These are phyloP conservation scores for Sciurus niger DNA, from an alignment of 2,113 vertebrate species.

Conservation along the genomic window DNA sequence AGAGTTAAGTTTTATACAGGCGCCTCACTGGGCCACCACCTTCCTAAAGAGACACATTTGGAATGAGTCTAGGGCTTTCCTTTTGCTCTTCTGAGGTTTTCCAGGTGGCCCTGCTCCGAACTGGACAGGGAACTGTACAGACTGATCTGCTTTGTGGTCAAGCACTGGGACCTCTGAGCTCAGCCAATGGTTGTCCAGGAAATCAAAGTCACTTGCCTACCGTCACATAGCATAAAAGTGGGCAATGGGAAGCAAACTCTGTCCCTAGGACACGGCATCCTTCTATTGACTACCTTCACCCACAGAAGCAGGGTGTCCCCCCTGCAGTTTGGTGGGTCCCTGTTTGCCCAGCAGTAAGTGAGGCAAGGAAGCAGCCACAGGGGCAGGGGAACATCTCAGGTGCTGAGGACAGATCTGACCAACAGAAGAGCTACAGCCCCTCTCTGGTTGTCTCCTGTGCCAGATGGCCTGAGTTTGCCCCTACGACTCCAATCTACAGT, in stretches of 20 bases:
- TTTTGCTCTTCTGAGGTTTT: background rate
- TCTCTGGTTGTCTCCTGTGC: background rate
- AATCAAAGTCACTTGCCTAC: background rate
- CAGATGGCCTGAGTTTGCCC: background rate
- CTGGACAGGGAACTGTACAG: background rate
- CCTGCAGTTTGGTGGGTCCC: background rate
- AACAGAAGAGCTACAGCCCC: background rate
- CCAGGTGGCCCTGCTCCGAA: background rate
- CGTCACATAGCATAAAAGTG: background rate
- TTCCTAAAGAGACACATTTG: background rate
- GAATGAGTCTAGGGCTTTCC: background rate
- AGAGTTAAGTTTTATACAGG: background rate
- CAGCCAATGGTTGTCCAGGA: background rate
- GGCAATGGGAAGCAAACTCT: background rate
- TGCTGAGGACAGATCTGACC: background rate
- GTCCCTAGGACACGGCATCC: background rate
- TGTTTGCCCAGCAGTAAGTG: background rate
- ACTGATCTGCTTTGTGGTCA: background rate
- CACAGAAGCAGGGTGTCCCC: background rate
- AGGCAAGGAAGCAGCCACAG: background rate
- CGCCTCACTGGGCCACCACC: background rate
- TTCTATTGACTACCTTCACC: background rate
- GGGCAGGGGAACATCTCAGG: background rate
- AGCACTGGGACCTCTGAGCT: background rate
- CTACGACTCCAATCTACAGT: background rate